These are phyloP conservation scores for Sericinus montela DNA, from an alignment of 2,888 invertebrate genomes.

Conservation along the genomic window DNA sequence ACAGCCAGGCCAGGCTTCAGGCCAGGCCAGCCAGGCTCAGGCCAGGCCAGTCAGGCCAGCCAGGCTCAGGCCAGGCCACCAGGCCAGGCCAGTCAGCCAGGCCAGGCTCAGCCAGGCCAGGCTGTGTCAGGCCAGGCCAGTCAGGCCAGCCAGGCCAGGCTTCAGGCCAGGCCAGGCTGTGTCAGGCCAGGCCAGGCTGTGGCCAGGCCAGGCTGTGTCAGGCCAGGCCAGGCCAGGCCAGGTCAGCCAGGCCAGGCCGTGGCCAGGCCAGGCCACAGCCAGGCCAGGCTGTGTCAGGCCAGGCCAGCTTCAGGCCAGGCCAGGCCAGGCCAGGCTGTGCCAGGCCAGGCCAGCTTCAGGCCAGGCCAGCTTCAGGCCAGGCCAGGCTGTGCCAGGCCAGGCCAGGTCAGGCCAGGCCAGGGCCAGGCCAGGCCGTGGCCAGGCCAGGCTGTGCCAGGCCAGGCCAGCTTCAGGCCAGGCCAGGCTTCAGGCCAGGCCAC, in stretches of 20 bases:
- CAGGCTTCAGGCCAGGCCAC: slow-evolving; percentile 18
- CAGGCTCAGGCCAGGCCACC: slow-evolving; percentile 29
- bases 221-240: background rate
- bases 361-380: no score
- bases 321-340: slow-evolving; percentile 24
- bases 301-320: slow-evolving; percentile 23
- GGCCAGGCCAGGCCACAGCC: slow-evolving; percentile 16
- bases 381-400: slow-evolving; percentile 27
- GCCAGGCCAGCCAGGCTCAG: slow-evolving; percentile 26
- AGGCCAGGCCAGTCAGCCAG: slow-evolving; percentile 30
- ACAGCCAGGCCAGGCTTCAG: slow-evolving; percentile 21
- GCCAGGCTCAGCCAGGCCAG: slow-evolving; percentile 27
- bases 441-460: no score
- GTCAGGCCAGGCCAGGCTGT: slow-evolving; percentile 16
- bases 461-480: slow-evolving; percentile 17
- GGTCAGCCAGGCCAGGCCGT: slow-evolving; percentile 15
- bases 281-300: slow-evolving; percentile 2
- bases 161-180: slow-evolving; percentile 18
- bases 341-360: no score
- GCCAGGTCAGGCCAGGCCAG: slow-evolving; percentile 24
- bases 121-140: slow-evolving; percentile 25
- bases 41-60: slow-evolving; percentile 28
- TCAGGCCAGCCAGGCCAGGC: slow-evolving; percentile 19
- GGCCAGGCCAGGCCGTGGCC: slow-evolving; percentile 26
- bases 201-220: slow-evolving; percentile 11